Percentiles rank a stretch among this genome's conserved stretches.
Evolutionary conservation across 64 coral and sea anemone species (phyloP).

Genomic region (Stichodactyla helianthus): DNA sequence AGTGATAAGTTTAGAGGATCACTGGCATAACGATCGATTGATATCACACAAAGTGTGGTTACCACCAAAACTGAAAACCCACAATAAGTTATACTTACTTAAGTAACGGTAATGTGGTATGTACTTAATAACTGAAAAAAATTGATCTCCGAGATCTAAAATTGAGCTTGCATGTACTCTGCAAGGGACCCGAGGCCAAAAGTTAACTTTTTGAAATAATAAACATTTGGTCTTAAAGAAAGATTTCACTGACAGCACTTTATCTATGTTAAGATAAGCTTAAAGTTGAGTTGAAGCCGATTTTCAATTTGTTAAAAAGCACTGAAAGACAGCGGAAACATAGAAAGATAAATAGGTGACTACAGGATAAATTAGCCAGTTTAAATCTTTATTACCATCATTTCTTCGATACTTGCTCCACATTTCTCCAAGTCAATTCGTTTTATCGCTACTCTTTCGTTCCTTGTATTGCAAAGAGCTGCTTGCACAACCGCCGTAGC

Average conservation of each 20-base stretch:
- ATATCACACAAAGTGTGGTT: too few relatives aligned
- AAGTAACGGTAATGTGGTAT: background rate
- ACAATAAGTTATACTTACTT: too few relatives aligned
- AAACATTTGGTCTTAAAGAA: background rate
- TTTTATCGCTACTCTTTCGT: constrained; percentile 91
- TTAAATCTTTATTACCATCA: constrained; percentile 61
- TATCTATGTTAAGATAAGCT: background rate
- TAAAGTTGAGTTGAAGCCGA: too few relatives aligned
- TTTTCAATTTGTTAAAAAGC: too few relatives aligned
- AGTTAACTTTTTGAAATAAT: background rate
- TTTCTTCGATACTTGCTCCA: constrained; percentile 96
- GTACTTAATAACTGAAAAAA: background rate
- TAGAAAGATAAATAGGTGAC: too few relatives aligned
- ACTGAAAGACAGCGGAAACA: too few relatives aligned
- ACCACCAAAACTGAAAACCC: too few relatives aligned
- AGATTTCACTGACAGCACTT: background rate
- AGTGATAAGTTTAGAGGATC: too few relatives aligned
- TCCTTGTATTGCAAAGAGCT: constrained; percentile 51
- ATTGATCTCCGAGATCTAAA: background rate
- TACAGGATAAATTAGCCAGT: too few relatives aligned
- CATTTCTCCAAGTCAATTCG: constrained; percentile 98
- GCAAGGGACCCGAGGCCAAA: background rate
- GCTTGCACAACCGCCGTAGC: constrained; percentile 97
- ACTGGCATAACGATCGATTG: too few relatives aligned
- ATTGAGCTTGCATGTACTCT: background rate